Conservation (phyloP, 2,888 invertebrate genomes). For the Colletes collaris region DNA sequence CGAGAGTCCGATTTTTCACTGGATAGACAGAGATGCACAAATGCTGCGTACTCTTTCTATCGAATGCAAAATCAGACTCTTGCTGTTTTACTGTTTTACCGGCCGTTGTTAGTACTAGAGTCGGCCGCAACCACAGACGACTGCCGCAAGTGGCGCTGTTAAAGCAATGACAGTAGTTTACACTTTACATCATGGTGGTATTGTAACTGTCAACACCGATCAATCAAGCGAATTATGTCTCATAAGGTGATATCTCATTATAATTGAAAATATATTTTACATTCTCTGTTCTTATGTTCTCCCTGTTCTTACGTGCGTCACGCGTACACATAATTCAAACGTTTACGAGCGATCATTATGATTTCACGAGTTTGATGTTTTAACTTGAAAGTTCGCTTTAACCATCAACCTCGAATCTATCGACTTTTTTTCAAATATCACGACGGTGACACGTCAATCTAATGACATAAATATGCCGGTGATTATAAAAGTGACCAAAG, state of each 20-base stretch:
- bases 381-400: constrained; percentile 11
- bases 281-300: background rate
- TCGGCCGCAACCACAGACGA: too few species aligned
- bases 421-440: constrained; percentile 46
- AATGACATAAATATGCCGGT: constrained; percentile 3
- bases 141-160: constrained; percentile 15
- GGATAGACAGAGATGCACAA: too few species aligned
- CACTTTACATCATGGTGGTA: constrained; percentile 71
- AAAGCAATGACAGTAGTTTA: constrained; percentile 49
- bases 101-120: too few species aligned
- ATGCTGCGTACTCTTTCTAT: too few species aligned
- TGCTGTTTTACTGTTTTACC: too few species aligned
- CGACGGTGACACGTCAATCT: constrained; percentile 1
- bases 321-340: background rate
- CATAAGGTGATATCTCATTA: constrained; percentile 63
- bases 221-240: constrained; percentile 71
- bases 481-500: too few species aligned
- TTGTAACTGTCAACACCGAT: constrained; percentile 70
- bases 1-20: too few species aligned
- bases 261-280: background rate
- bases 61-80: too few species aligned
- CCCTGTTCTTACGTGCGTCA: too few species aligned
- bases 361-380: constrained; percentile 36
- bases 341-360: background rate
- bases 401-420: constrained; percentile 59